phyloP scores from a whole-genome alignment of 2,113 vertebrate species.

The Cheilinus undulatus region DNA sequence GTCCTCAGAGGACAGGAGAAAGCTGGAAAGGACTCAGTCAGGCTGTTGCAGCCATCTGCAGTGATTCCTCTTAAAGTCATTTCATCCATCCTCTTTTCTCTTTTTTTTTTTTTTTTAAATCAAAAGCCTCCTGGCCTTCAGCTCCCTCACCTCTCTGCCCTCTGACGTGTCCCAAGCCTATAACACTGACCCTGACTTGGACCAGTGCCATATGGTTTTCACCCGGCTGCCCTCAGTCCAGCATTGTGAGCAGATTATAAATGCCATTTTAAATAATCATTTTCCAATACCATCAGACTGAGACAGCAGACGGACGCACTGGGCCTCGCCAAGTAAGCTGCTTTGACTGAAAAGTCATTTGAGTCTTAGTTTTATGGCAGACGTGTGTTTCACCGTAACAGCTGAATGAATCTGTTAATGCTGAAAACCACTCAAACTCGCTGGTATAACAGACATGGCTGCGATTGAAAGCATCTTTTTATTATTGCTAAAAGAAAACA shows the following conservation, averaged over 20 bases:
- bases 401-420: constrained; percentile 10
- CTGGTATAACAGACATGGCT: no score
- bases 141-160: constrained; percentile 47
- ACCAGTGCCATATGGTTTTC: constrained; percentile 37
- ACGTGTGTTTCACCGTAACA: constrained; percentile 47
- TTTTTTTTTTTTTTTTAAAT: constrained; percentile 8
- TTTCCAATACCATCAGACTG: constrained; percentile 41
- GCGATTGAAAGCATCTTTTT: no score
- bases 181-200: constrained; percentile 35
- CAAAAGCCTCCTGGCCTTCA: constrained; percentile 24
- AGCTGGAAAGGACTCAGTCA: constrained; percentile 16
- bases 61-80: constrained; percentile 8
- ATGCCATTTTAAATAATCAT: constrained; percentile 65
- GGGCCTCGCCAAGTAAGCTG: constrained; percentile 30
- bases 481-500: no score
- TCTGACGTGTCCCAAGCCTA: constrained; percentile 34
- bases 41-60: constrained; percentile 61
- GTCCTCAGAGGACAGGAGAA: constrained; percentile 41
- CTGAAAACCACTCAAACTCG: neutral
- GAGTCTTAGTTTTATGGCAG: constrained; percentile 35
- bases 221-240: neutral
- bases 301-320: constrained; percentile 25
- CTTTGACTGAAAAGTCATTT: constrained; percentile 49
- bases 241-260: constrained; percentile 50
- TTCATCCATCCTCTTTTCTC: neutral